Evolutionary conservation across 2,888 invertebrate species (phyloP).

Genomic region (Helicoverpa assulta): DNA sequence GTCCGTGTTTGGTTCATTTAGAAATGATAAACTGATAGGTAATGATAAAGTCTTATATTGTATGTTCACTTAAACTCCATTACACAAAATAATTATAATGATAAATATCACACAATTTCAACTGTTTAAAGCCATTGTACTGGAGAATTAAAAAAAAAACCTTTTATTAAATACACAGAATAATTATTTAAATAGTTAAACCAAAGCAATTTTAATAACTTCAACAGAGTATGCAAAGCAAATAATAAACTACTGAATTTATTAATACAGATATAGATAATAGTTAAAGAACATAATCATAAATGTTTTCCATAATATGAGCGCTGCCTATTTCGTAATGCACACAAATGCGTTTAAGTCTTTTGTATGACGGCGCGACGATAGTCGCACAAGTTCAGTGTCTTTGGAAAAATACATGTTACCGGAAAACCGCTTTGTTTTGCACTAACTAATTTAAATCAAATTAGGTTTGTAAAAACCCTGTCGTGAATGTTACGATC

Average conservation of each 20-base stretch:
- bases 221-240: constrained; percentile 20
- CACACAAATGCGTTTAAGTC: constrained; percentile 79
- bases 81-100: no score
- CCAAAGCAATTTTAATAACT: constrained; percentile 32
- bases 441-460: neutral
- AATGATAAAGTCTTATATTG: no score
- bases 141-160: neutral
- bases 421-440: constrained; percentile 8
- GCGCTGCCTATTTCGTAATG: constrained; percentile 24
- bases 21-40: no score
- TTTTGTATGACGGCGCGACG: constrained; percentile 74
- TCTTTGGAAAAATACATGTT: constrained; percentile 22
- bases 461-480: neutral
- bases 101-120: no score
- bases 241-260: constrained; percentile 35
- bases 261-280: constrained; percentile 31
- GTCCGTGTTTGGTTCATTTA: no score
- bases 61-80: no score
- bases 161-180: constrained; percentile 6
- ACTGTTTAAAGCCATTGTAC: neutral
- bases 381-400: constrained; percentile 37
- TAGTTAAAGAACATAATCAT: constrained; percentile 34
- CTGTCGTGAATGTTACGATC: neutral
- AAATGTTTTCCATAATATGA: constrained; percentile 25
- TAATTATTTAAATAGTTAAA: neutral